A percentile compares a stretch with the other conserved stretches of the same genome.
phyloP scores from a whole-genome alignment of 2,888 invertebrate species.

The Epinotia ramella region DNA sequence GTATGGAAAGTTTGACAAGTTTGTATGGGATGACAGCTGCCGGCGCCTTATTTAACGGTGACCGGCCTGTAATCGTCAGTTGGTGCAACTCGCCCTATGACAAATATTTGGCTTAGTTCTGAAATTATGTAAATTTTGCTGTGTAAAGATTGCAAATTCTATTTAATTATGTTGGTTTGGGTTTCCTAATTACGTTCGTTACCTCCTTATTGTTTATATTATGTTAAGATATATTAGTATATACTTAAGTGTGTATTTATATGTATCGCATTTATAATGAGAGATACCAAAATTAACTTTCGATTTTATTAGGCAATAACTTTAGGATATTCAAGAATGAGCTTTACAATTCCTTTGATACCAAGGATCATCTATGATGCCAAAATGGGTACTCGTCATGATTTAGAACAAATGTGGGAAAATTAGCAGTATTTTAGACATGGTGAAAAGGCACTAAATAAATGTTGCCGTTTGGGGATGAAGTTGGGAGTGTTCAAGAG shows the following conservation, averaged over 20 bases:
- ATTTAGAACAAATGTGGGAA: neutral
- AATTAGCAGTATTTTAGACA: neutral
- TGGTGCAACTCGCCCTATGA: neutral
- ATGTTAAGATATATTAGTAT: slow-evolving; percentile 51
- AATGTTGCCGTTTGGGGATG: neutral
- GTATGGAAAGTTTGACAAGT: too few species aligned
- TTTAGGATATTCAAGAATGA: neutral
- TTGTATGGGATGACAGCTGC: too few species aligned
- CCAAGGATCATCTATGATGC: neutral
- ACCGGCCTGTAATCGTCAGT: too few species aligned
- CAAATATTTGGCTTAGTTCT: neutral
- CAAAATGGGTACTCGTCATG: neutral
- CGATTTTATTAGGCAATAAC: neutral
- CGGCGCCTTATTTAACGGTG: too few species aligned
- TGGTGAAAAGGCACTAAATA: neutral
- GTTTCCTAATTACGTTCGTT: slow-evolving; percentile 48
- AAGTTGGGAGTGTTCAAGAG: neutral
- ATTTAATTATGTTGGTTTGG: slow-evolving; percentile 42
- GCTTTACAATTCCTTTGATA: neutral
- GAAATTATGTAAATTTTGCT: neutral
- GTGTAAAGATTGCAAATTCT: slow-evolving; percentile 50
- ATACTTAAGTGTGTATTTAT: slow-evolving; percentile 40
- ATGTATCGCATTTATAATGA: slow-evolving; percentile 40
- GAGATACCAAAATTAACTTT: slow-evolving; percentile 8
- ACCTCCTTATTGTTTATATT: slow-evolving; percentile 50